Percentiles rank a stretch among this genome's conserved stretches.
These are phyloP conservation scores for Podarcis siculus DNA, from an alignment of 2,797 vertebrate species.

Conservation along the genomic window DNA sequence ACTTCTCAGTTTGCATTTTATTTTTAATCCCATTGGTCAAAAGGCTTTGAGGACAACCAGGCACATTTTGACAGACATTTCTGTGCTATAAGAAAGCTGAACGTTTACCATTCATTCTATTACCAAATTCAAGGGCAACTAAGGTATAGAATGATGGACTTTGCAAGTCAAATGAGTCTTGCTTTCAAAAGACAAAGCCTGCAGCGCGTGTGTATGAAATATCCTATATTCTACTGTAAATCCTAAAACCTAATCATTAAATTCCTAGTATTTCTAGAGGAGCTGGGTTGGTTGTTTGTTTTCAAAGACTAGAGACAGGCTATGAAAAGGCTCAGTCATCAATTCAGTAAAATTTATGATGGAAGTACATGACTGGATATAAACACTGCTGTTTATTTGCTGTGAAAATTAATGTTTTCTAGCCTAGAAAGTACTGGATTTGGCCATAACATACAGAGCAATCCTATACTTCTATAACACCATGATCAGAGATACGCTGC, in stretches of 20 bases:
- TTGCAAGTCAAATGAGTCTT: background rate
- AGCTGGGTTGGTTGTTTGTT: background rate
- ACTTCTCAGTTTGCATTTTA: too few relatives aligned
- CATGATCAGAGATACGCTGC: too few relatives aligned
- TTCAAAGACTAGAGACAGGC: background rate
- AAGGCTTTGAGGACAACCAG: background rate
- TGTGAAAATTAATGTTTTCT: background rate
- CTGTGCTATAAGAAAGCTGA: conserved; percentile 17
- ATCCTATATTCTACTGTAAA: background rate
- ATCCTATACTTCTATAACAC: background rate
- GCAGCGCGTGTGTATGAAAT: background rate
- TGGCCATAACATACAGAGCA: background rate
- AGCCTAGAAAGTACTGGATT: background rate
- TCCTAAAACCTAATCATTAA: background rate
- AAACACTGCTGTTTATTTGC: conserved; percentile 2
- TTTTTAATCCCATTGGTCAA: background rate
- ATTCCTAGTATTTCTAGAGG: background rate
- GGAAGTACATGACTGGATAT: background rate
- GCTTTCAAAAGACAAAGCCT: conserved; percentile 25
- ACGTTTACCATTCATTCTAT: background rate
- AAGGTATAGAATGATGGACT: background rate
- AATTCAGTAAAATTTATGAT: conserved; percentile 24
- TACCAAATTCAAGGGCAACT: background rate
- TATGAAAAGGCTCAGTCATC: background rate
- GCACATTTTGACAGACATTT: background rate